Evolutionary conservation across 1,140 invertebrate genomes (phyloP).

Genomic region (Cyclina sinensis): DNA sequence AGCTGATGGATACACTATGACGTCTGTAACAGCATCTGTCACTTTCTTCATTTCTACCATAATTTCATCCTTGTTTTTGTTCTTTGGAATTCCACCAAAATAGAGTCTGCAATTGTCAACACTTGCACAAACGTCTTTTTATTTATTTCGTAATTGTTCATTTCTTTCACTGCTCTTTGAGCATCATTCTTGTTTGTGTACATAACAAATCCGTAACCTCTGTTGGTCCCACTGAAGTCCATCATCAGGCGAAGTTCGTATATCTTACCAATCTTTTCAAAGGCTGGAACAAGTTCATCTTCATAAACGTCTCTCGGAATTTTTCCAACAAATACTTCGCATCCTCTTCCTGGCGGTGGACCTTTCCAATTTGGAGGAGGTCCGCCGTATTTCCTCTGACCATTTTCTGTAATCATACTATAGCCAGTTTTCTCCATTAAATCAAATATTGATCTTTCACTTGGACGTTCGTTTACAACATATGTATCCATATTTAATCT

Average conservation of each 20-base stretch:
- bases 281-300: conserved; percentile 93
- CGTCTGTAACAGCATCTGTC: conserved; percentile 91
- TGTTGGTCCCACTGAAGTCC: conserved; percentile 93
- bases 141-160: conserved; percentile 92
- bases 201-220: conserved; percentile 94
- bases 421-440: conserved; percentile 88
- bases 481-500: conserved; percentile 65
- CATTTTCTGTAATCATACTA: conserved; percentile 90
- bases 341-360: conserved; percentile 86
- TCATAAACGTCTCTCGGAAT: conserved; percentile 93
- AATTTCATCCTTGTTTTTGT: conserved; percentile 91
- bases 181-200: conserved; percentile 90
- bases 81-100: conserved; percentile 93
- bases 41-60: conserved; percentile 90
- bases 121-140: conserved; percentile 92
- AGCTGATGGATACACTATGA: conserved; percentile 92
- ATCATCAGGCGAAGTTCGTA: conserved; percentile 94
- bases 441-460: conserved; percentile 84
- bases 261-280: conserved; percentile 89
- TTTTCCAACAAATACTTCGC: conserved; percentile 94
- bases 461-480: conserved; percentile 79
- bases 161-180: conserved; percentile 88
- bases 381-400: conserved; percentile 89
- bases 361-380: conserved; percentile 87
- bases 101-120: conserved; percentile 95